Evolutionary conservation across 2,888 invertebrate species (phyloP), one percentile per base, ranked within the genome.

Genomic region (Epirrhoe tristata): DNA sequence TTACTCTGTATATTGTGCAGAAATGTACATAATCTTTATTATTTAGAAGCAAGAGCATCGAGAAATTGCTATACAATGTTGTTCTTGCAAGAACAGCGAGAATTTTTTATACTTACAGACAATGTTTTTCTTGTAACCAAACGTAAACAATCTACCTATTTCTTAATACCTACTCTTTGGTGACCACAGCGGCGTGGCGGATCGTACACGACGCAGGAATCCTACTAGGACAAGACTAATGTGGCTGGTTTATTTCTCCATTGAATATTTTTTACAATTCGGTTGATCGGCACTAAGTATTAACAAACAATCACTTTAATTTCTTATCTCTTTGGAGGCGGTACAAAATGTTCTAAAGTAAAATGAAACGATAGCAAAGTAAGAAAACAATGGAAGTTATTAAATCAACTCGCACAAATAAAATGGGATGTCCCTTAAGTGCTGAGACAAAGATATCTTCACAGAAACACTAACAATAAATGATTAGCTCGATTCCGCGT

Each of bases 401-500:
- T 12, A 43, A 43, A 43, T 43, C 10, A 43, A 43, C 24, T 24
- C 1, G 24, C 34, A 34, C 34, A 34, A 34, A 34, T 34, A 7
- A 34, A 34, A 7, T 3, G 39, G 39, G 39, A 1, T 5, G 12
- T 43, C 12, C 12, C 39, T 43, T 43, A 43, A 3, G 12, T 4
- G 12, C 8, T 43, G 39, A 43, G 12, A 43, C 39, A 51, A 17
- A 24, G 50, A 17, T 51, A 51, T 51, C 50, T 17, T 10, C 50
- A 51, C 7, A 51, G 17, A 51, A 17, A 43, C 39, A 8, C 16
- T 10, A 36, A 46, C 31, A 46, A 46, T 31, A 31, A 46, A 17
- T 57, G 46, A 57, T 57, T 46, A 24, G 43, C 56, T 57, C 43
- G 31, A 57, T 31, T 46, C 46, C 32, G 32, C 32, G 14, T 32